Evolutionary conservation across 2,888 invertebrate species (phyloP).

Genomic region (Phoenoteleia sp.): DNA sequence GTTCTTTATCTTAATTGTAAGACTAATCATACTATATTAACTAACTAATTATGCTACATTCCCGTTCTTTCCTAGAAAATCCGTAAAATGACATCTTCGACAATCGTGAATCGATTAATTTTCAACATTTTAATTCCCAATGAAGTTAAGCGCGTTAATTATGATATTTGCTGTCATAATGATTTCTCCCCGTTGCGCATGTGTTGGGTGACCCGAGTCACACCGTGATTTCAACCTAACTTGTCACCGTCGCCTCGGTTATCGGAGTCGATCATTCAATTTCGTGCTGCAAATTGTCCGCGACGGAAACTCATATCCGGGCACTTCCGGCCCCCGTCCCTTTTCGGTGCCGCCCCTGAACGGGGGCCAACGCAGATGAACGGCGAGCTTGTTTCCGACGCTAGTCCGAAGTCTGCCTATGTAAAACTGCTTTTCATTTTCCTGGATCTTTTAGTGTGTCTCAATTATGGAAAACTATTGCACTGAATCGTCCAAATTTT

Average conservation of each 20-base stretch:
- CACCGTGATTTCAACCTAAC: constrained; percentile 67
- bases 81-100: background rate
- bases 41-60: too few species aligned
- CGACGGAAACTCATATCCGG: constrained; percentile 96
- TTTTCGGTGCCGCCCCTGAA: constrained; percentile 75
- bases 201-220: constrained; percentile 66
- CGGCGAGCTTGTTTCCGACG: constrained; percentile 84
- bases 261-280: constrained; percentile 88
- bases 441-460: constrained; percentile 47
- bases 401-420: constrained; percentile 54
- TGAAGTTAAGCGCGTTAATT: constrained; percentile 55
- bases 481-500: too few species aligned
- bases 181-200: constrained; percentile 54
- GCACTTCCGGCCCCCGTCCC: constrained; percentile 83
- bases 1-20: too few species aligned
- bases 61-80: too few species aligned
- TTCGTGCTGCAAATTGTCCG: constrained; percentile 93
- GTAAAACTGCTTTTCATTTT: constrained; percentile 62
- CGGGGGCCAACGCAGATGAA: constrained; percentile 81
- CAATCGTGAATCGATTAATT: background rate
- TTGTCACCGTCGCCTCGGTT: constrained; percentile 79
- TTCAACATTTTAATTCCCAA: background rate
- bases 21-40: too few species aligned
- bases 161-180: constrained; percentile 66
- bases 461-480: constrained; percentile 29